Evolutionary conservation across 2,113 vertebrate species (phyloP), one percentile per base, ranked within the genome.

Genomic region (Melanocharis versteri): DNA sequence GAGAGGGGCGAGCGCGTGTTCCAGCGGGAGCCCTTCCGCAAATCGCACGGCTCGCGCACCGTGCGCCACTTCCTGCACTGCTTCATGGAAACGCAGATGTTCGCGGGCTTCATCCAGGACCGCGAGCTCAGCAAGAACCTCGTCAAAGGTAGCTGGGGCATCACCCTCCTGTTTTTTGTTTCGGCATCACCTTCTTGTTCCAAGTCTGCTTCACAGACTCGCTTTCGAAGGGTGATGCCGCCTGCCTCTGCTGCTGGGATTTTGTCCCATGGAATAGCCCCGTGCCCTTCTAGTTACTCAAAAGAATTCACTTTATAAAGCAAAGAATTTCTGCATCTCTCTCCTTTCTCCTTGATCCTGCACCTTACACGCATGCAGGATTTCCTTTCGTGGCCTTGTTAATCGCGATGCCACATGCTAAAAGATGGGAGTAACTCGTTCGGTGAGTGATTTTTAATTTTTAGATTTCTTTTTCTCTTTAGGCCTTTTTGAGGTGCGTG

Each of bases 31-130:
- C 98, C 89, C 13, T 99, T 99, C 96, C 98, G 98, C 11, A 99
- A 99, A n/a, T 98, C 98, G 16, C 99, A 99, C 50, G 98, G 97
- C 10, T 99, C 99, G 5, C 98, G 98, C 4, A 98, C 97, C 6
- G 98, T 98, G 16, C 98, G 99, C 11, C 99, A 99, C 82, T 99
- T 99, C 96, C 98, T 99, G 96, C 99, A 99, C 94, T 98, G 99
- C 94, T 99, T 99, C 97, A 99, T 99, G 99, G 99, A 99, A 47
- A 99, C 99, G 0, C 99, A 99, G 97, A 99, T 99, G 99, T 99
- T 99, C 24, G 99, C 99, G 2, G 99, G 99, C 44, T 99, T 99
- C 97, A 98, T 99, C 94, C 99, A 99, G 91, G 99, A 99, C 95
- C 98, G 99, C 62, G 99, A 99, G 95, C 99, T 99, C 40, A 97